Base-by-base conservation (phyloP, 2,888 invertebrate genomes). In the Lydus trimaculatus region DNA sequence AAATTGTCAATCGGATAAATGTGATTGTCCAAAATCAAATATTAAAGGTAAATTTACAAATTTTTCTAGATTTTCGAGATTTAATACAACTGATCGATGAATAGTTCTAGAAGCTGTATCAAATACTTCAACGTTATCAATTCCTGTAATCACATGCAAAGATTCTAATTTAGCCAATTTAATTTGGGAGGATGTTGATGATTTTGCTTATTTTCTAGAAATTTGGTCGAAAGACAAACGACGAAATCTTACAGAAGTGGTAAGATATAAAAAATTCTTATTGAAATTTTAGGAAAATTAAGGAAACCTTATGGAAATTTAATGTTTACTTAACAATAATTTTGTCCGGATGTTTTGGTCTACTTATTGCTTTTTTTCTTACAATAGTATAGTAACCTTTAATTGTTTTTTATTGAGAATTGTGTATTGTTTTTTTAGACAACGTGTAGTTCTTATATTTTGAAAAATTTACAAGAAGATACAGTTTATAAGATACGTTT, bases 201-300 rank as follows among this genome's bases (percentile, higher is more conserved):
- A 36, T 39, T 61, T 4, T 9, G 39, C 36, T 7, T 61, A 61
- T 9, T 61, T 61, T 20, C 36, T 61, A 6, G 61, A 61, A 61
- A 39, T 61, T 6, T 61, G 61, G 61, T 31, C 17, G 15, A 15
- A 61, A 2, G 31, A 17, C 20, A 33, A 61, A 17, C 2, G 17
- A 25, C 33, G 31, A 25, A 61, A 61, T n/a, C 39, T 61, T n/a
- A 61, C 61, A 1, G 4, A 33, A 17, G 23, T 61, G 36, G 61
- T 61, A 20, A 31, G 17, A 11, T 3, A 17, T 3, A 17, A 33
- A 28, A 28, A 28, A 4, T 28, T 28, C 4, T 28, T 28, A n/a
- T n/a, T n/a, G n/a, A n/a, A n/a, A n/a, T n/a, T n/a, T n/a, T n/a
- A n/a, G n/a, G n/a, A n/a, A n/a, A n/a, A n/a, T n/a, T n/a, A n/a